Base-by-base conservation (phyloP, 2,888 invertebrate species). In the Troilus luridus region DNA sequence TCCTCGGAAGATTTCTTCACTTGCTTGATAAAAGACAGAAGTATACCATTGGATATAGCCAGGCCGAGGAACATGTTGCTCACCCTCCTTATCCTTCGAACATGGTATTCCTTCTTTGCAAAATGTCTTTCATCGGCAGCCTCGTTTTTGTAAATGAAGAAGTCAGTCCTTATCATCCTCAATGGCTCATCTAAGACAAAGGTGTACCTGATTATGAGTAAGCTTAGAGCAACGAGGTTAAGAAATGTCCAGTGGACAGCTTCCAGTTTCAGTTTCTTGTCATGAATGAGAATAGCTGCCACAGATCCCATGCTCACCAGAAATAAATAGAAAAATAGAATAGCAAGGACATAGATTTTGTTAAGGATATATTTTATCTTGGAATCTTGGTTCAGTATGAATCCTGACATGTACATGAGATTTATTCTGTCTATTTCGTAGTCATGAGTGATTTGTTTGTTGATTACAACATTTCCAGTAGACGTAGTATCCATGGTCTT, bases 391-490 rank as follows among this genome's bases (percentile, higher is more conserved):
- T 85, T 85, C 11, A 56, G 56, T n/a, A 56, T 85, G 56, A 85
- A 56, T n/a, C 85, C 85, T 54, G 85, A 85, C 21, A 85, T 85
- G 85, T 85, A 85, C 85, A 85, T 85, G 85, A 85, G 85, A n/a
- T 85, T 56, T 56, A 5, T 54, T 12, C 85, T 56, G n/a, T 85
- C 85, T 56, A 56, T 85, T 41, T 85, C 85, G 27, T 56, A 85
- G 56, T 85, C 85, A 21, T 85, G 56, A n/a, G 85, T 85, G 56
- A 85, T 56, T 56, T 11, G 8, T 12, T 56, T 54, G 85, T 85
- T 56, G 85, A 85, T 85, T n/a, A 11, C 9, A 0, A n/a, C n/a
- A 17, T 85, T 56, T 0, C 56, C 85, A 21, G 21, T 21, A 21
- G 56, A 21, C 12, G 14, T 27, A 6, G 17, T 17, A 2, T 27